Conservation (phyloP, 2,888 invertebrate genomes). For the Epsilonema sp. region DNA sequence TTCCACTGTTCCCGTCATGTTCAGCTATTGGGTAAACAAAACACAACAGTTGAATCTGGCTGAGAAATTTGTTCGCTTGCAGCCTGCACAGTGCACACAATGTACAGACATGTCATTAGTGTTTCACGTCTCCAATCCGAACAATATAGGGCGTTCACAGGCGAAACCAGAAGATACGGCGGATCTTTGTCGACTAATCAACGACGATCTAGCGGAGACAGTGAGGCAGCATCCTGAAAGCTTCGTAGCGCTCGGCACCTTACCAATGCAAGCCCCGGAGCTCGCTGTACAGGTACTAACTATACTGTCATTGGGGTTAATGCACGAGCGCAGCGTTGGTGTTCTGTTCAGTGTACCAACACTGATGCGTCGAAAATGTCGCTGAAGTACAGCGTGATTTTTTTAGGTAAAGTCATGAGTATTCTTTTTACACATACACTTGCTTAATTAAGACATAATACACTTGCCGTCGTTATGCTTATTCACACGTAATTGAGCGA, state of each 20-base stretch:
- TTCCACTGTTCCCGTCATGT: slow-evolving; percentile 42
- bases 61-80: slow-evolving; percentile 1
- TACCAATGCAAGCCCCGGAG: slow-evolving; percentile 38
- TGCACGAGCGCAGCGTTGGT: no score
- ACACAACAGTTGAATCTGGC: slow-evolving; percentile 3
- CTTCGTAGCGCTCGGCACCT: slow-evolving; percentile 38
- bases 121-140: background rate
- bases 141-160: slow-evolving; percentile 20
- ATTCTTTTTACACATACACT: no score
- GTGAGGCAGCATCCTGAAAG: slow-evolving; percentile 32
- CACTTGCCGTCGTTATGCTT: no score
- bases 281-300: slow-evolving; percentile 33
- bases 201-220: slow-evolving; percentile 37
- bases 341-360: no score
- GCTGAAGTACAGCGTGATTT: no score
- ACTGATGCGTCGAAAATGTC: no score
- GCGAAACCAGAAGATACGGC: slow-evolving; percentile 38
- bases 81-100: no score
- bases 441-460: no score
- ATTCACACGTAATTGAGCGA: no score
- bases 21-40: slow-evolving; percentile 40
- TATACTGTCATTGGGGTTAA: no score
- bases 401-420: no score
- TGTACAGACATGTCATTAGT: slow-evolving; percentile 2
- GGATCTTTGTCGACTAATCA: slow-evolving; percentile 35